Evolutionary conservation across 2,113 vertebrate genomes (phyloP).

Genomic region (Crotophaga sulcirostris): DNA sequence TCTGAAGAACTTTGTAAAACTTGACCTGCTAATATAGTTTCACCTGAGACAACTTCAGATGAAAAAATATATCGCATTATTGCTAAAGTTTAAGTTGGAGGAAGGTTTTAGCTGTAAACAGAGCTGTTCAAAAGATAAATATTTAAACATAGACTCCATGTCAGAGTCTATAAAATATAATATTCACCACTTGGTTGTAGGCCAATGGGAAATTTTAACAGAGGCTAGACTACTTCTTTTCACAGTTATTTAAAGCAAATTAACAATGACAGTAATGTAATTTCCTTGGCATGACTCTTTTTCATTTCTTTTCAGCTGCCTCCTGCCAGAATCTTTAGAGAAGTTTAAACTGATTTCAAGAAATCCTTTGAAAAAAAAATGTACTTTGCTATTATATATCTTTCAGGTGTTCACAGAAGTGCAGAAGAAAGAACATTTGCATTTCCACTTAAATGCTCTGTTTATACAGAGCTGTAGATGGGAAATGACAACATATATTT

Average conservation of each 20-base stretch:
- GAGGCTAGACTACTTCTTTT: conserved; percentile 56
- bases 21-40: background rate
- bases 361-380: conserved; percentile 34
- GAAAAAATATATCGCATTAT: background rate
- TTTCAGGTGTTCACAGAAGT: conserved; percentile 49
- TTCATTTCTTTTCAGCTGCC: conserved; percentile 63
- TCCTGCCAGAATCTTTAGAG: conserved; percentile 64
- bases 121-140: conserved; percentile 60
- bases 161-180: conserved; percentile 63
- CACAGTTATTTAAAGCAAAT: conserved; percentile 72
- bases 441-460: conserved; percentile 52
- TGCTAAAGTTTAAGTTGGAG: background rate
- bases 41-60: background rate
- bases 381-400: conserved; percentile 16
- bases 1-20: background rate
- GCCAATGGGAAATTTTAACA: conserved; percentile 52
- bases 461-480: conserved; percentile 45
- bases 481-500: conserved; percentile 55
- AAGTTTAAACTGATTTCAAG: conserved; percentile 72
- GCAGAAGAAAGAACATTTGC: conserved; percentile 49
- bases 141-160: conserved; percentile 55
- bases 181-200: conserved; percentile 61
- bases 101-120: conserved; percentile 41
- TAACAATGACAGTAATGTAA: conserved; percentile 71
- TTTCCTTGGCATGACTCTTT: conserved; percentile 57